Conservation (phyloP, 2,888 invertebrate genomes). For the Drosophila recens region DNA sequence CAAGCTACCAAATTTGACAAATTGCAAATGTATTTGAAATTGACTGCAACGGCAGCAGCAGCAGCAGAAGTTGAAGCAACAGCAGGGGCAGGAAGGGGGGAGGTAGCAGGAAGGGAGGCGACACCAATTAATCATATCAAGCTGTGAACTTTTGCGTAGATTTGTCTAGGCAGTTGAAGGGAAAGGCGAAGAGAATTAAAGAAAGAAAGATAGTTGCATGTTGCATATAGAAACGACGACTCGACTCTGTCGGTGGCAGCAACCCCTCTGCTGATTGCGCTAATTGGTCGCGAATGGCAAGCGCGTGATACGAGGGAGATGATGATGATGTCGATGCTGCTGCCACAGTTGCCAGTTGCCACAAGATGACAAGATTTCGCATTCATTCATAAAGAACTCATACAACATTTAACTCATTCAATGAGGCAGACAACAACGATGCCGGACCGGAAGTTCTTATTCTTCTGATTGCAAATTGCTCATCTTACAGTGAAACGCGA, state of each 20-base stretch:
- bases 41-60: slow-evolving; percentile 59
- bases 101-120: slow-evolving; percentile 7
- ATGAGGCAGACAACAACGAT: slow-evolving; percentile 40
- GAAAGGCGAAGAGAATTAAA: background rate
- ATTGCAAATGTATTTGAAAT: slow-evolving; percentile 79
- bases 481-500: slow-evolving; percentile 42
- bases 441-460: slow-evolving; percentile 82
- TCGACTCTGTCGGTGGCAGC: slow-evolving; percentile 23
- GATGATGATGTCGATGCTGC: slow-evolving; percentile 11
- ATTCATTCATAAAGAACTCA: slow-evolving; percentile 64
- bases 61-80: slow-evolving; percentile 2
- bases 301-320: slow-evolving; percentile 37
- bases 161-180: slow-evolving; percentile 40
- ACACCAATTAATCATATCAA: slow-evolving; percentile 75
- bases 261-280: slow-evolving; percentile 68
- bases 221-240: background rate
- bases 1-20: slow-evolving; percentile 78
- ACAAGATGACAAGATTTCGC: slow-evolving; percentile 72
- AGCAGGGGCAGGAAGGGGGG: background rate
- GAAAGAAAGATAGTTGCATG: slow-evolving; percentile 3
- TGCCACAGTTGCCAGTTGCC: slow-evolving; percentile 5
- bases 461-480: slow-evolving; percentile 74
- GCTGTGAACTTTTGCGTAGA: slow-evolving; percentile 73
- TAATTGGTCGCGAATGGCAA: slow-evolving; percentile 67
- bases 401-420: slow-evolving; percentile 56